Base-by-base conservation (phyloP, 2,888 invertebrate species). In the Eupithecia insigniata region DNA sequence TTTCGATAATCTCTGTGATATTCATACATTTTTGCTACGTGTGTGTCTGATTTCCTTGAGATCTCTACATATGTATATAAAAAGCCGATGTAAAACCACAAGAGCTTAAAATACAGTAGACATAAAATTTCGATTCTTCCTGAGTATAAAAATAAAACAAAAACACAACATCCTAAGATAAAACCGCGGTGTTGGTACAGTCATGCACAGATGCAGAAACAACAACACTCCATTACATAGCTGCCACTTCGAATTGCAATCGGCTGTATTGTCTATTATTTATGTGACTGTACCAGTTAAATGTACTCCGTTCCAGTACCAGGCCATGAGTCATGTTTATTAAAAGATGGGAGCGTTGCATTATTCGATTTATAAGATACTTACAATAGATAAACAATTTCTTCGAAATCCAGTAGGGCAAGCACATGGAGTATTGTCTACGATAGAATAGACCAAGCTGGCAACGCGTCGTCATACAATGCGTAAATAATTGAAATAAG, bases 231-330 rank as follows among this genome's bases (percentile, higher is more conserved):
- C 69, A 76, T 80, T 79, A 87, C 85, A 85, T 85, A 85, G 83
- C 86, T 89, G 89, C 89, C 89, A 83, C 81, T 84, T 85, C 81
- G 84, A 84, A 86, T 86, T 86, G 87, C 85, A 80, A 82, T 79
- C 83, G 84, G 82, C 82, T 78, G 83, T 83, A 85, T 84, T 82
- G 81, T 62, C 77, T 84, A 79, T 87, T 87, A 89, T 90, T 90
- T 89, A 90, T 89, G 84, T 76, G 77, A 73, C 74, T 76, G 77
- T 72, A 77, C 78, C 73, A 79, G 78, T 75, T 80, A 78, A 78
- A 76, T 73, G 76, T 69, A 66, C 74, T 62, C 69, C 28, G 39
- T 66, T 67, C 43, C 68, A 68, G 67, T 72, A 71, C 62, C 64
- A 65, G 70, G 66, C 46, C 70, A 69, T 76, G 76, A 76, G 67